Evolutionary conservation across 2,797 vertebrate species (phyloP).

Genomic region (Rhynchotus rufescens): DNA sequence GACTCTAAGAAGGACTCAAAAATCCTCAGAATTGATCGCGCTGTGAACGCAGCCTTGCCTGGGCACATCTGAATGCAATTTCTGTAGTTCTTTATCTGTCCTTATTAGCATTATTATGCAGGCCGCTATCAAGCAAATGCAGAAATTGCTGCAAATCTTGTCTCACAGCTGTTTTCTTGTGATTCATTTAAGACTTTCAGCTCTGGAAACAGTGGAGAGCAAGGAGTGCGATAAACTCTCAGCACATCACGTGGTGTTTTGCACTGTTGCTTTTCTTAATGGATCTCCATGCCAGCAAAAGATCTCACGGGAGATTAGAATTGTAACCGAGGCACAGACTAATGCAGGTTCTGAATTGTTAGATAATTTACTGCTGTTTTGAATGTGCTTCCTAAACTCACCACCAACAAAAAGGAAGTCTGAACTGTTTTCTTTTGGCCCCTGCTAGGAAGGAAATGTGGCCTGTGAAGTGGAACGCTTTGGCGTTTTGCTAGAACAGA

Average conservation of each 20-base stretch:
- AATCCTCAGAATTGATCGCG: neutral
- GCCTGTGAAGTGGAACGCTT: neutral
- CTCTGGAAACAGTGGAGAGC: neutral
- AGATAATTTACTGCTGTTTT: conserved; percentile 18
- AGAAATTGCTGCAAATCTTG: neutral
- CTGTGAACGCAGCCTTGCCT: neutral
- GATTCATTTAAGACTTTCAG: neutral
- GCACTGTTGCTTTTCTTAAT: neutral
- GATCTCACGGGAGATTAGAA: neutral
- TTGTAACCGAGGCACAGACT: neutral
- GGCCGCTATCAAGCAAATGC: neutral
- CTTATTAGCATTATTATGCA: neutral
- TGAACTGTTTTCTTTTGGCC: neutral
- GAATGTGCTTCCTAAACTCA: neutral
- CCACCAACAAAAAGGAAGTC: neutral
- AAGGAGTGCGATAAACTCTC: neutral
- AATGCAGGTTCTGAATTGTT: neutral
- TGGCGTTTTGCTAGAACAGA: neutral
- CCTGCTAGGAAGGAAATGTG: neutral
- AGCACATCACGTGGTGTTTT: neutral
- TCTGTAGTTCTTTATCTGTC: neutral
- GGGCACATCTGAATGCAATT: neutral
- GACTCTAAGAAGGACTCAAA: neutral
- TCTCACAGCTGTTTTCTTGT: neutral
- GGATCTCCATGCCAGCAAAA: neutral